phyloP scores from a whole-genome alignment of 2,797 vertebrate genomes.

The Dendrocincla tyrannina region DNA sequence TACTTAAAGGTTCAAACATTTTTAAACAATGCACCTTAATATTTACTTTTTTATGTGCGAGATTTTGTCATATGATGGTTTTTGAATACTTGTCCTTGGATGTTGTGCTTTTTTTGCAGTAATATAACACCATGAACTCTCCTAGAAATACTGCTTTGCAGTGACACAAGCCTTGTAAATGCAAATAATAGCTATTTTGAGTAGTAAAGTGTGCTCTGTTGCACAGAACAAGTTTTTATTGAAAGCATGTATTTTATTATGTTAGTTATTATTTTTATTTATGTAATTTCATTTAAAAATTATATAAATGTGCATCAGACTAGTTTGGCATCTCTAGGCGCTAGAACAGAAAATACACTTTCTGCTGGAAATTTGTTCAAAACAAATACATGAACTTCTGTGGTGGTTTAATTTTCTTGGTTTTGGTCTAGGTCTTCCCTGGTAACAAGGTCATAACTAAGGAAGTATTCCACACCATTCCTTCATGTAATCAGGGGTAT shows the following conservation, averaged over 20 bases:
- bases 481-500: too few species aligned
- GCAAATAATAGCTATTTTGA: background rate
- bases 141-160: background rate
- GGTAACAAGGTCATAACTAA: too few species aligned
- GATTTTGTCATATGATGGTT: background rate
- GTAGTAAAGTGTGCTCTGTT: background rate
- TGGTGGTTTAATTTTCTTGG: too few species aligned
- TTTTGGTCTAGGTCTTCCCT: too few species aligned
- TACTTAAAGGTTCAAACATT: background rate
- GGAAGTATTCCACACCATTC: too few species aligned
- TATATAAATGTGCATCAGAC: background rate
- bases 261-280: background rate
- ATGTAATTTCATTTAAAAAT: background rate
- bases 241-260: background rate
- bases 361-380: background rate
- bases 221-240: background rate
- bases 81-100: background rate
- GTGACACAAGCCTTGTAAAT: background rate
- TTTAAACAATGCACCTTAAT: background rate
- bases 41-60: background rate
- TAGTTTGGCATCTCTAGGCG: background rate
- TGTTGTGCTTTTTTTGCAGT: background rate
- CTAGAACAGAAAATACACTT: background rate
- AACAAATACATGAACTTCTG: background rate
- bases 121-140: background rate